phyloP scores from a whole-genome alignment of 2,888 invertebrate genomes.

The Patella ulyssiponensis region DNA sequence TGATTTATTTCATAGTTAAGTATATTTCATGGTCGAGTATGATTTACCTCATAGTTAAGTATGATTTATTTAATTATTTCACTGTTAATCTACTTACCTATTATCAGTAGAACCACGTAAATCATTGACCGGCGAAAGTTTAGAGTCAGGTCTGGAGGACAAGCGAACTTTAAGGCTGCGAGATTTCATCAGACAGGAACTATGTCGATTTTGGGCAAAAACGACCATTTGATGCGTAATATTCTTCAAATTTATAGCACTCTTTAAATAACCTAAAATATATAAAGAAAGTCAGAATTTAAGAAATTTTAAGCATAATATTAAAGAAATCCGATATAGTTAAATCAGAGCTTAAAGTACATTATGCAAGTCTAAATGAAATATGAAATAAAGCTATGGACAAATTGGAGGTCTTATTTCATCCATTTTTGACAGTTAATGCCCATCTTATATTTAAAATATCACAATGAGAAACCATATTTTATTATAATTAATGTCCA shows the following conservation, averaged over 20 bases:
- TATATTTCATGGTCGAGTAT: no score
- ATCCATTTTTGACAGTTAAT: no score
- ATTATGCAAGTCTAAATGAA: neutral
- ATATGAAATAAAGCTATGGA: no score
- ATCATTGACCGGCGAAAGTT: conserved; percentile 15
- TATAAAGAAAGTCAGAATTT: neutral
- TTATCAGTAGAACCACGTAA: neutral
- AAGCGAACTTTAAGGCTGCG: conserved; percentile 72
- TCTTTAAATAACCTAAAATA: conserved; percentile 52
- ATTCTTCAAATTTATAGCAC: conserved; percentile 92
- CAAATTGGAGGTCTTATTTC: neutral
- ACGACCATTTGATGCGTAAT: conserved; percentile 92
- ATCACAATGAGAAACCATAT: no score
- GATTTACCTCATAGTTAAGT: no score
- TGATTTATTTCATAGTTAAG: no score
- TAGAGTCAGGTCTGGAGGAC: conserved; percentile 10
- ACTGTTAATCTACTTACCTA: neutral
- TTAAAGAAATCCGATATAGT: neutral
- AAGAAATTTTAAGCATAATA: neutral
- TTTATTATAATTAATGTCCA: no score
- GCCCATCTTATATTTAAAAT: no score
- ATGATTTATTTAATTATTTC: no score
- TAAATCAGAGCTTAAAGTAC: neutral
- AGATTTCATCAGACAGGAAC: conserved; percentile 92
- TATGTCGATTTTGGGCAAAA: conserved; percentile 93